phyloP scores from a whole-genome alignment of 1,140 invertebrate species.

The Papilio glaucus region DNA sequence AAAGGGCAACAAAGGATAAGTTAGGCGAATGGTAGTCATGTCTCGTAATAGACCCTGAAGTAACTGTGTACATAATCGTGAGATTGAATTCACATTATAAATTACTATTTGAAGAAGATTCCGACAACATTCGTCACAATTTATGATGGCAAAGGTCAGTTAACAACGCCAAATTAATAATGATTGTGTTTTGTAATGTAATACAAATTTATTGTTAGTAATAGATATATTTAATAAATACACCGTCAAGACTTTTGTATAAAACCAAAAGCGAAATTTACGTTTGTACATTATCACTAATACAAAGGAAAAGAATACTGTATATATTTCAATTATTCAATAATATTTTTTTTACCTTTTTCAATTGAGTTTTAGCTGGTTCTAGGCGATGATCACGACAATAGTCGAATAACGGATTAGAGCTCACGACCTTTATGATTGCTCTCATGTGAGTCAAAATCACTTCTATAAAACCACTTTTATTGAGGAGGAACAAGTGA shows the following conservation, averaged over 20 bases:
- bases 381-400: too few species aligned
- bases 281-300: too few species aligned
- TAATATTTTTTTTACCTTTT: too few species aligned
- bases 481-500: too few species aligned
- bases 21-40: constrained; percentile 15
- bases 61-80: not conserved
- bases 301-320: too few species aligned
- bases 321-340: too few species aligned
- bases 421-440: too few species aligned
- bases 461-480: too few species aligned
- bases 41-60: constrained; percentile 2
- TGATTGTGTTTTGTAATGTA: not conserved
- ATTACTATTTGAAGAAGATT: constrained; percentile 16
- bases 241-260: not conserved
- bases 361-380: too few species aligned
- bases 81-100: constrained; percentile 20
- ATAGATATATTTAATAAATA: constrained; percentile 3
- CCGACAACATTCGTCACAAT: constrained; percentile 21
- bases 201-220: not conserved
- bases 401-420: too few species aligned
- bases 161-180: constrained; percentile 21
- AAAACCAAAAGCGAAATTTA: too few species aligned
- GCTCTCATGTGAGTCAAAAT: too few species aligned
- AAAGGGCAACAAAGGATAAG: constrained; percentile 12
- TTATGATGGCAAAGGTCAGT: not conserved